Conservation (phyloP, 2,888 invertebrate species). For the Ochlodes sylvanus region DNA sequence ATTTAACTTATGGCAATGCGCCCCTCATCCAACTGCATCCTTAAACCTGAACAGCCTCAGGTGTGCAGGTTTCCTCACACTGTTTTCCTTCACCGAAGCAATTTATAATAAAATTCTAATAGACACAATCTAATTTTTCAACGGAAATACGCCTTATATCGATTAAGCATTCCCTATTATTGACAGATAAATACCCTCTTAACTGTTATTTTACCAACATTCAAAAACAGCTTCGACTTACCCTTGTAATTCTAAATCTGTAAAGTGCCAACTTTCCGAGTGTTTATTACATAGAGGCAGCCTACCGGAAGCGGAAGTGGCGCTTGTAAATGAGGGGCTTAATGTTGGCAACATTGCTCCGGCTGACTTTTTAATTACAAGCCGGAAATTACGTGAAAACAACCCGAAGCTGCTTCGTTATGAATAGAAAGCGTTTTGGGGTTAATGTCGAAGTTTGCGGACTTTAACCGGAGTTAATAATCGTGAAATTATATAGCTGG, state of each 20-base stretch:
- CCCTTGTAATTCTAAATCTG: constrained; percentile 37
- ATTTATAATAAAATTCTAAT: too few species aligned
- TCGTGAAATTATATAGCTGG: neutral
- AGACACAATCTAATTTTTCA: too few species aligned
- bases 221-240: constrained; percentile 23
- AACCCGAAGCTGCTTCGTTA: constrained; percentile 56
- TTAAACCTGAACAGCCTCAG: too few species aligned
- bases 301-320: constrained; percentile 46
- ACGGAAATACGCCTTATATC: neutral
- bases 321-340: constrained; percentile 75
- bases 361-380: constrained; percentile 80
- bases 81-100: too few species aligned
- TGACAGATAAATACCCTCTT: constrained; percentile 2
- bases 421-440: constrained; percentile 62
- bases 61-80: too few species aligned
- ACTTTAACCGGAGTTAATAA: neutral
- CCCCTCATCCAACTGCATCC: too few species aligned
- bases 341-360: constrained; percentile 71
- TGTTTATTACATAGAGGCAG: constrained; percentile 50
- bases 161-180: neutral
- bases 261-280: constrained; percentile 42
- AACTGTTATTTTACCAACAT: constrained; percentile 11
- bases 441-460: constrained; percentile 23
- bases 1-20: too few species aligned
- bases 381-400: constrained; percentile 78